Evolutionary conservation across 1,140 invertebrate species (phyloP), one percentile per base, ranked within the genome.

Genomic region (Pogonomyrmex barbatus): DNA sequence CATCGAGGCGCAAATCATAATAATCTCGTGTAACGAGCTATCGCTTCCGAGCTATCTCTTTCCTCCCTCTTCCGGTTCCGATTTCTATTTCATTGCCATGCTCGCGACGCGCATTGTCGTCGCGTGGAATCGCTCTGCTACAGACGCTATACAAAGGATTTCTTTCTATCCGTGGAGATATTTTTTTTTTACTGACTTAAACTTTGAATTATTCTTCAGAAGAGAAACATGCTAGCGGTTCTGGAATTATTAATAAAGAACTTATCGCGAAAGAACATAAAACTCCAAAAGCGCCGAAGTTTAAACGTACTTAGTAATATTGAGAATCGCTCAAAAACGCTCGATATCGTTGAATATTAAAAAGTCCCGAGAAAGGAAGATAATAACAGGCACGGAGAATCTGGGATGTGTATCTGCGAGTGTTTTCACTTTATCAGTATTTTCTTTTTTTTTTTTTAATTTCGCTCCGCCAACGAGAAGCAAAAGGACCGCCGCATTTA

Each of bases 21-120:
- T 67, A 70, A 62, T 87, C 76, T 39, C 10, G 52, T 5, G 10
- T 73, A 77, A 60, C 62, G 65, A 52, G 70, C 86, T 78, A 88
- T 90, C 82, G 85, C 92, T 93, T 92, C 92, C 92, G 89, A 90
- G 24, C 24, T 24, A 24, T 24, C 87, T 89, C 79, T 87, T 87
- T 76, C 88, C 89, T 88, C 85, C 91, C 81, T 78, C 84, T 92
- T 92, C 91, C 92, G 88, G 86, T 91, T 89, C 87, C 78, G 91
- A 92, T 93, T 93, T 92, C 91, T 93, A 93, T 90, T 93, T 93
- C 91, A 89, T 91, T 91, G 83, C 90, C 68, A 86, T 88, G 85
- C 85, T 88, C 88, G 77, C 67, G 67, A 73, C 60, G 77, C 70
- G 24, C 60, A 52, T 71, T 77, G 50, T 81, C 54, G 36, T 10